Evolutionary conservation across 2,888 invertebrate species (phyloP).

Genomic region (Aethes cnicana): DNA sequence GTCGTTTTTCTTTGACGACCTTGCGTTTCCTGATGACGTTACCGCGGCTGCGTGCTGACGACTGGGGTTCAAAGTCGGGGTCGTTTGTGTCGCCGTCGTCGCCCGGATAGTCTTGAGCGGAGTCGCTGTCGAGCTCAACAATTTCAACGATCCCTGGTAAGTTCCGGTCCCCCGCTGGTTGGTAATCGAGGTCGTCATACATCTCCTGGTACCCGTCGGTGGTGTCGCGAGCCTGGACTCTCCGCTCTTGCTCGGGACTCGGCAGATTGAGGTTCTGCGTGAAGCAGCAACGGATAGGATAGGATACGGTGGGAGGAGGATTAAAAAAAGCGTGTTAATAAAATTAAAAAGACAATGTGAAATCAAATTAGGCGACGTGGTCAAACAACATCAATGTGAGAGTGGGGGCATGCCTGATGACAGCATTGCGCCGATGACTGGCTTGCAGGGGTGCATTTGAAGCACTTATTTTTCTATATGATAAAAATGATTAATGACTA

Average conservation of each 20-base stretch:
- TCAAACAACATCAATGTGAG: conserved; percentile 43
- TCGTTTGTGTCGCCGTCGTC: conserved; percentile 57
- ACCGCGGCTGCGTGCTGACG: conserved; percentile 67
- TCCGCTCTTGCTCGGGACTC: conserved; percentile 49
- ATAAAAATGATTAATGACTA: background rate
- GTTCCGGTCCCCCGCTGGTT: conserved; percentile 45
- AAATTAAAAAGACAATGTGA: conserved; percentile 65
- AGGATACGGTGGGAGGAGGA: conserved; percentile 65
- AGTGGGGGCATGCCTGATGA: conserved; percentile 63
- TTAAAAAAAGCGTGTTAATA: conserved; percentile 84
- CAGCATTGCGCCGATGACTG: conserved; percentile 31
- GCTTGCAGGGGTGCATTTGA: conserved; percentile 17
- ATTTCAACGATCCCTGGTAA: conserved; percentile 67
- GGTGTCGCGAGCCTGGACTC: conserved; percentile 49
- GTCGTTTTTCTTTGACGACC: conserved; percentile 52
- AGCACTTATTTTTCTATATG: background rate
- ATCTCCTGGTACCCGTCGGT: conserved; percentile 58
- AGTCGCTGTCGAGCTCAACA: conserved; percentile 57
- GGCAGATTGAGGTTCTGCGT: conserved; percentile 78
- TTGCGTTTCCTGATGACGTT: conserved; percentile 67
- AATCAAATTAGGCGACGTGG: conserved; percentile 64
- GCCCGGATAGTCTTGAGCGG: conserved; percentile 37
- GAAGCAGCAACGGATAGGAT: conserved; percentile 65
- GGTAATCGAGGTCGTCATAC: conserved; percentile 65
- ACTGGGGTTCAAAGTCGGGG: conserved; percentile 60